Base-by-base conservation (phyloP, 2,113 vertebrate species). In the Leucopternis melanops region DNA sequence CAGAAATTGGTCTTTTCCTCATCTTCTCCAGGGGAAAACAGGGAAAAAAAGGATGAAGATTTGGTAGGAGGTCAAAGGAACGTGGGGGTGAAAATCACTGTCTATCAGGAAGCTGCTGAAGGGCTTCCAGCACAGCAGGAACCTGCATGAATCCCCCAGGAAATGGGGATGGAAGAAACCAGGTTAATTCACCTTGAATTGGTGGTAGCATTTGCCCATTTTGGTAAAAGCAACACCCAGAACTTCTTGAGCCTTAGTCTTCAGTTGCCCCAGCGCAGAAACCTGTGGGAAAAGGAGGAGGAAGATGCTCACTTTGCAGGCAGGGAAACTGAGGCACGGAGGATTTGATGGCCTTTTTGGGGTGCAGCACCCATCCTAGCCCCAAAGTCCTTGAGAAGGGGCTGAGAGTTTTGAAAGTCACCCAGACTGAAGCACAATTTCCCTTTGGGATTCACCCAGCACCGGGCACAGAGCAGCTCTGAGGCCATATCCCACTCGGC, bases 401-500 rank as follows among this genome's bases (percentile, higher is more conserved):
- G 11, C 49, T 50, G 69, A 59, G 59, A 77, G 10, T 18, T 38
- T 77, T 32, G 22, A 40, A 54, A 70, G 1, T 26, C 36, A n/a
- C 36, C 11, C 45, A 27, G 34, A 6, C 0, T 0, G 0, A 84
- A 78, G 52, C 0, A 4, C n/a, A 34, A 58, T 70, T 84, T 69
- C 40, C 54, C 49, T 25, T 27, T 5, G 57, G 61, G 40, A 34
- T 45, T 81, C 34, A 23, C 8, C 11, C 54, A 57, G 38, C 1
- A 10, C 50, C 6, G 32, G 1, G 34, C 70, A 16, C n/a, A 6
- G 70, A 61, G 69, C 36, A 52, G 73, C 59, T 70, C 59, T 0
- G 4, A 29, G 61, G 32, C 63, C 4, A 0, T 13, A 16, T 36
- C 72, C 61, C 0, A 3, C 73, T 78, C 72, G 18, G 45, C 92